Base-by-base conservation (phyloP, 1,140 invertebrate species). In the Brachionus paranguensis region DNA sequence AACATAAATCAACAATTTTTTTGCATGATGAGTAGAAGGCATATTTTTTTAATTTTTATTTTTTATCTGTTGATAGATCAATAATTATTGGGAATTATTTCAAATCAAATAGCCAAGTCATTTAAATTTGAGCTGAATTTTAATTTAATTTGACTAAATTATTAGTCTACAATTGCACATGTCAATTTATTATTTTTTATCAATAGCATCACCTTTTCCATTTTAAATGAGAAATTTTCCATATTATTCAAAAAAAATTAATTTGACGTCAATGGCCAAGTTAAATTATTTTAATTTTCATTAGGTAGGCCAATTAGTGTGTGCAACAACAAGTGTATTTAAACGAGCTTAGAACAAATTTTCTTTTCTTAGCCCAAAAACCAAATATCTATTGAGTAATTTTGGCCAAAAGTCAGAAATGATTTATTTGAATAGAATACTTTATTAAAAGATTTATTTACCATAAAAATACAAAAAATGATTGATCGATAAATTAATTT, bases 371-470 rank as follows among this genome's bases (percentile, higher is more conserved):
- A 20, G 3, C 2, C 53, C 53, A 60, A 6, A 60, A 60, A 1
- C 1, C 20, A 60, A 60, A 60, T 60, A 60, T 24, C 20, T 10
- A 24, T 60, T 60, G 53, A 60, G 20, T 60, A 60, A 60, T 60
- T 60, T 60, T 60, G 20, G 53, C 4, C 47, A 53, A 53, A 53
- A 53, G 17, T 14, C 11, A n/a, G 20, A 60, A 60, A 60, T 60
- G 53, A 60, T 60, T 60, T 60, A 60, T 60, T 20, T 60, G 53
- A 60, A 20, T 60, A 60, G 53, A 60, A 60, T 60, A 60, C 53
- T 60, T 60, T 60, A 60, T 60, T 60, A 60, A 60, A 60, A 60
- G 53, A 60, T 60, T 60, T 60, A 60, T 60, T 60, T 60, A 60
- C n/a, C 53, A 60, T 24, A 60, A 20, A 27, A 20, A 55, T 14